Evolutionary conservation across 2,888 invertebrate species (phyloP).

Genomic region (Leptura quadrifasciata): DNA sequence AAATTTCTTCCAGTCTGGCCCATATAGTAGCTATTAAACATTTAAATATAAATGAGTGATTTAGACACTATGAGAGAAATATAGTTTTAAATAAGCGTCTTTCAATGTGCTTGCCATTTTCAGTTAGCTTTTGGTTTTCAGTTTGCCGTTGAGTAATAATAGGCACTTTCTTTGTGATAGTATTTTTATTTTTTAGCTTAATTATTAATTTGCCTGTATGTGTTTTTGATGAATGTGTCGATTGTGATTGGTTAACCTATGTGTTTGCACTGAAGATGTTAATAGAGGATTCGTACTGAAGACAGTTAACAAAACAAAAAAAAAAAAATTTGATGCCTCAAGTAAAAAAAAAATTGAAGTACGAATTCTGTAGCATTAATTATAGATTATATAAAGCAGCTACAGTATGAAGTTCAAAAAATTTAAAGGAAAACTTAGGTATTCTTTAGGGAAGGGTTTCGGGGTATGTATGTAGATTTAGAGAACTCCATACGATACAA

Average conservation of each 20-base stretch:
- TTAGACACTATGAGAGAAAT: not conserved
- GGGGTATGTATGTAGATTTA: slow-evolving; percentile 62
- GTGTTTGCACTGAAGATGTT: slow-evolving; percentile 55
- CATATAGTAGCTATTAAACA: too few species aligned
- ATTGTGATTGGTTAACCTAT: slow-evolving; percentile 74
- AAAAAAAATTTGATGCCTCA: not conserved
- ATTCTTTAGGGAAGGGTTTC: slow-evolving; percentile 53
- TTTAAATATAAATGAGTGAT: too few species aligned
- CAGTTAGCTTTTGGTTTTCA: not conserved
- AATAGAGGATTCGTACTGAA: slow-evolving; percentile 11
- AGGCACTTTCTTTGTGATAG: not conserved
- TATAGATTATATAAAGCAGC: not conserved
- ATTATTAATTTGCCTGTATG: slow-evolving; percentile 47
- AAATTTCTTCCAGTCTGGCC: too few species aligned
- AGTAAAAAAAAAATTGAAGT: not conserved
- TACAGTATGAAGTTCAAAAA: not conserved
- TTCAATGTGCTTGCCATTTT: slow-evolving; percentile 3
- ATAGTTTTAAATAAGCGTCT: not conserved
- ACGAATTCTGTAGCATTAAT: slow-evolving; percentile 9
- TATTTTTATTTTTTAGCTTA: slow-evolving; percentile 44
- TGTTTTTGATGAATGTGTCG: slow-evolving; percentile 61
- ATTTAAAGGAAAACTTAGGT: slow-evolving; percentile 41
- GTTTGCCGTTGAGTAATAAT: not conserved
- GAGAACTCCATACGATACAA: slow-evolving; percentile 31
- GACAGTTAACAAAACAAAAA: not conserved